Base-by-base conservation (phyloP, 2,113 vertebrate genomes). In the Misgurnus anguillicaudatus region DNA sequence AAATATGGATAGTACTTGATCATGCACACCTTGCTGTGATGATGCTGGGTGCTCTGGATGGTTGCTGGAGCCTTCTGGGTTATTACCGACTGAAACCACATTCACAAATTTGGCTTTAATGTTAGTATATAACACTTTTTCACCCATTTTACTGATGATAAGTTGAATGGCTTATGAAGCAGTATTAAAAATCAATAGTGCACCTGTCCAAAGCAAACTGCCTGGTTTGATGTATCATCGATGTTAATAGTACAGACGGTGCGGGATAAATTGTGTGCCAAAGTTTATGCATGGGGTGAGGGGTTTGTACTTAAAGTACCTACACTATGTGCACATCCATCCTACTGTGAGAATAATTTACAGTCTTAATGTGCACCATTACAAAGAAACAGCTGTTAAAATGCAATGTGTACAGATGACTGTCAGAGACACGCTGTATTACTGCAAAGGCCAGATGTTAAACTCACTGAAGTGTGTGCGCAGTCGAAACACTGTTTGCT, bases 401-500 rank as follows among this genome's bases (percentile, higher is more conserved):
- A 45, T 24, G 19, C 38, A 21, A 13, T 5, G 19, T 48, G 17
- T 61, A 21, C 66, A 60, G 77, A 66, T 41, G 39, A 16, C 3
- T 5, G 63, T 14, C 31, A 11, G 10, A 14, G 4, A 58, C 42
- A 47, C 19, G 65, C 41, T 57, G 75, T 67, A 65, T 9, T 53
- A 16, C 19, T 39, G 64, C 64, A 55, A 61, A 65, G 61, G 61
- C 16, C 61, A 76, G 75, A 68, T 69, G 76, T 58, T 69, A 57
- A 51, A 78, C 53, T 38, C 53, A 60, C 65, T 73, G 55, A 19
- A 42, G 55, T 73, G 47, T 48, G 47, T 13, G 9, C 9, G 39
- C n/a, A 55, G 5, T 66, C 31, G 17, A 64, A 17, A 36, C 60
- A 13, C 47, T 51, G 47, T 45, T 31, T 42, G 41, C 41, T 42